Evolutionary conservation across 2,797 vertebrate species (phyloP), one percentile per base, ranked within the genome.

Genomic region (Malacoctenus gilli): DNA sequence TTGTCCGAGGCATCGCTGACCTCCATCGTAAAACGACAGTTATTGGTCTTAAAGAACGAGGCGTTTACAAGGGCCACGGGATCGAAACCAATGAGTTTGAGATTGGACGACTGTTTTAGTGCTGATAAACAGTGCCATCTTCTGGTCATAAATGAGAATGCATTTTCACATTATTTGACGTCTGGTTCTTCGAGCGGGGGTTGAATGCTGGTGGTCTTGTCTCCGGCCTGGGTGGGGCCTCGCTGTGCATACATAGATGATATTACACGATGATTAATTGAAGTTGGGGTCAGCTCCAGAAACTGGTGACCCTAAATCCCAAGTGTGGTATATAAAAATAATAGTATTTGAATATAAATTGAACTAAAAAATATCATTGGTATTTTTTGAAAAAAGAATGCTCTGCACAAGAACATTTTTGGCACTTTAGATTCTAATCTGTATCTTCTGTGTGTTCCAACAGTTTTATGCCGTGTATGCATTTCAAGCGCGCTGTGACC

Each of bases 381-480:
- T n/a, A n/a, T n/a, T n/a, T n/a, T n/a, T n/a, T n/a, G n/a, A n/a
- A n/a, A n/a, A n/a, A n/a, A n/a, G n/a, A n/a, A n/a, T n/a, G n/a
- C n/a, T n/a, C n/a, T n/a, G n/a, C n/a, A n/a, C n/a, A n/a, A n/a
- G n/a, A n/a, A n/a, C n/a, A n/a, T n/a, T n/a, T n/a, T n/a, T n/a
- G n/a, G n/a, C n/a, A n/a, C 25, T 5, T 5, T 13, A 20, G 9
- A 28, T 37, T 5, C 20, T 4, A n/a, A 31, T 25, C 25, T 6
- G 5, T 13, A 15, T 4, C 42, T 10, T 75, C 2, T 59, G 20
- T 47, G 8, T 72, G 10, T 60, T 55, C 62, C 74, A 72, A 61
- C 90, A 99, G 97, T 99, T 96, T 84, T 99, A 98, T 35, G 96
- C 97, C 0, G 96, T 98, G 54, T 94, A 98, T 21, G 92, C 95